Conservation (phyloP, 2,888 invertebrate genomes). For the Autographa pulchrina region DNA sequence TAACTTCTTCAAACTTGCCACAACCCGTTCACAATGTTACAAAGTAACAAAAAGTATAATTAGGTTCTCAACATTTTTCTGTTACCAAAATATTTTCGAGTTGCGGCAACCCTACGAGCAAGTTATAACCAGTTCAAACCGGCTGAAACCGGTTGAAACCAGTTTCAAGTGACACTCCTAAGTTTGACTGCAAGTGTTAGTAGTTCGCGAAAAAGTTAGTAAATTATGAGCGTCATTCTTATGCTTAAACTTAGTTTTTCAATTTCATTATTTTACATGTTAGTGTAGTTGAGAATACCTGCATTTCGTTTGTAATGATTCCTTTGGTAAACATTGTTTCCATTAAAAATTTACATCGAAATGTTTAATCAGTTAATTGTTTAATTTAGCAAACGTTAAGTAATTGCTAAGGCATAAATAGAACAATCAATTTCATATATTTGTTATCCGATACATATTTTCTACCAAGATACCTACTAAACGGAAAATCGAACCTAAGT, state of each 20-base stretch:
- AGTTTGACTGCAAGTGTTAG: conserved; percentile 54
- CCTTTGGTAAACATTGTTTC: background rate
- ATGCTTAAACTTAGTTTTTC: conserved; percentile 50
- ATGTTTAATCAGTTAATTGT: too few relatives aligned
- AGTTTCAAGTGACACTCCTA: conserved; percentile 65
- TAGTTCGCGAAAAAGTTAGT: conserved; percentile 52
- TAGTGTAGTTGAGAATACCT: background rate
- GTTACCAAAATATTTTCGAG: conserved; percentile 26
- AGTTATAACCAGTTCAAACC: conserved; percentile 6
- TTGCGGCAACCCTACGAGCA: conserved; percentile 54
- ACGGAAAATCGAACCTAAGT: too few relatives aligned
- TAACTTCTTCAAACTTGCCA: background rate
- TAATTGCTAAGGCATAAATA: too few relatives aligned
- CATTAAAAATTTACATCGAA: background rate
- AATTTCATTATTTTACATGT: conserved; percentile 15
- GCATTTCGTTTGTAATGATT: background rate
- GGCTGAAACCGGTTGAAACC: conserved; percentile 62
- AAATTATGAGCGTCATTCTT: conserved; percentile 58
- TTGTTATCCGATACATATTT: too few relatives aligned
- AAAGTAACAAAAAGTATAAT: conserved; percentile 8
- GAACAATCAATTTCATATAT: too few relatives aligned
- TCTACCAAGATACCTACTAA: too few relatives aligned
- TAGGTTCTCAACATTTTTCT: conserved; percentile 3
- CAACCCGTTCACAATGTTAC: background rate
- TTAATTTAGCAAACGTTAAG: too few relatives aligned